Conservation (phyloP, 2,113 vertebrate species). For the Baryphthengus martii region DNA sequence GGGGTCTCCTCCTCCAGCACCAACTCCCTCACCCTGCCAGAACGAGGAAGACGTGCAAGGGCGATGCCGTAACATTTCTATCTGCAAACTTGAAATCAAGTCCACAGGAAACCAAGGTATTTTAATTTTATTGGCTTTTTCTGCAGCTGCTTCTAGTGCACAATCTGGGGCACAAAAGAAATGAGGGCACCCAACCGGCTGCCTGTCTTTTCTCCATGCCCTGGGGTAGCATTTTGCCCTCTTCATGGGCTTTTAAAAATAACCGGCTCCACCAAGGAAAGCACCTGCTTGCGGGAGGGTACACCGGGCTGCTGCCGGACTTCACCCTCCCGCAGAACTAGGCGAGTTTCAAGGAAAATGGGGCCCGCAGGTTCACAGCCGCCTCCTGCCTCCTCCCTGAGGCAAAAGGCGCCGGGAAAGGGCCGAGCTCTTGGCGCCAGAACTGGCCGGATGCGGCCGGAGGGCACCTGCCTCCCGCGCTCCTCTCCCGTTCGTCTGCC, state of each 20-base stretch:
- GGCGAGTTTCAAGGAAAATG: neutral
- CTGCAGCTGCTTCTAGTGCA: neutral
- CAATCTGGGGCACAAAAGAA: neutral
- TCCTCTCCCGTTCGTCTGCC: too few species aligned
- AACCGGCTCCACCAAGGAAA: neutral
- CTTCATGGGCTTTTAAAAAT: accelerated
- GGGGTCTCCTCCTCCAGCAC: neutral
- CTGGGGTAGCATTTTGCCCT: neutral
- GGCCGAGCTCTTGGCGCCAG: too few species aligned
- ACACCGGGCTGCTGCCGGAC: neutral
- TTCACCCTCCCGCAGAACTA: neutral
- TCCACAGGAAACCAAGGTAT: neutral
- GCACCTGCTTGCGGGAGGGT: accelerated
- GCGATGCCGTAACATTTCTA: accelerated
- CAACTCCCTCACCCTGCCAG: neutral
- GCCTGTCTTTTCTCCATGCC: neutral
- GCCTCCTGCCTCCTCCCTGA: neutral
- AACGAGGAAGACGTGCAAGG: neutral
- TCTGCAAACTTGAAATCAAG: neutral
- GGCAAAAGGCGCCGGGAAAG: too few species aligned
- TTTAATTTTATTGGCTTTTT: too few species aligned
- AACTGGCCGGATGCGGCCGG: neutral
- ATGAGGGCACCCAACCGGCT: accelerated
- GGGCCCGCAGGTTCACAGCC: accelerated
- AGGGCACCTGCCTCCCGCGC: neutral